These are phyloP conservation scores for Rhabdophis nuchalis DNA, from an alignment of 2,797 vertebrate genomes.

Conservation along the genomic window DNA sequence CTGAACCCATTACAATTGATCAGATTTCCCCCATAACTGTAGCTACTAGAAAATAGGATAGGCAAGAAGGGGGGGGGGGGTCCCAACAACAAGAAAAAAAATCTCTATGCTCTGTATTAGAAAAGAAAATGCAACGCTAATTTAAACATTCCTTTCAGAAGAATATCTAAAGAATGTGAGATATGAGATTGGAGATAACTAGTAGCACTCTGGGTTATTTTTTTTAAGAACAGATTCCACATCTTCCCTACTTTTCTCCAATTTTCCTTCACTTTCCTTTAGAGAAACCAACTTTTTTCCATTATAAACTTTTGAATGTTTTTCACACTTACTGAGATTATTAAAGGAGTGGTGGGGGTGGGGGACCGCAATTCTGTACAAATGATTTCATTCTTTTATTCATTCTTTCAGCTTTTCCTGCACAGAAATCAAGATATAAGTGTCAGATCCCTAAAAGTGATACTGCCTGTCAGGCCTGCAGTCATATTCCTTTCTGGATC, in stretches of 20 bases:
- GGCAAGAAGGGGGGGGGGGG: not conserved
- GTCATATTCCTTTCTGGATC: too few species aligned
- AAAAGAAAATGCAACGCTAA: not conserved
- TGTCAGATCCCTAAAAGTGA: too few species aligned
- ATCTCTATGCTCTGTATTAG: not conserved
- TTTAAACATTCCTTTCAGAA: not conserved
- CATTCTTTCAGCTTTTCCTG: conserved; percentile 16
- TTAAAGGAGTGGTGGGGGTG: not conserved
- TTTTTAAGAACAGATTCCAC: too few species aligned
- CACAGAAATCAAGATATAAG: not conserved
- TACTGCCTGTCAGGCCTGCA: too few species aligned
- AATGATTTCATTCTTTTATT: not conserved
- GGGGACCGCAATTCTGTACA: not conserved
- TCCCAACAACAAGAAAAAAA: not conserved
- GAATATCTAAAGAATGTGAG: not conserved
- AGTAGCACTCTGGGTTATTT: not conserved
- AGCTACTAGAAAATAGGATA: not conserved
- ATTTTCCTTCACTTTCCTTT: rapidly evolving
- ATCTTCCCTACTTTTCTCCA: not conserved
- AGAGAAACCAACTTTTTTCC: not conserved
- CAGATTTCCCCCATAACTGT: not conserved
- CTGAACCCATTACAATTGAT: not conserved
- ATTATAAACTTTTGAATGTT: not conserved
- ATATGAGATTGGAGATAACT: not conserved
- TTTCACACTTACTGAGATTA: not conserved